Percentiles rank a stretch among this genome's conserved stretches.
Conservation (phyloP, 2,888 invertebrate species). For the Drosophila tripunctata region DNA sequence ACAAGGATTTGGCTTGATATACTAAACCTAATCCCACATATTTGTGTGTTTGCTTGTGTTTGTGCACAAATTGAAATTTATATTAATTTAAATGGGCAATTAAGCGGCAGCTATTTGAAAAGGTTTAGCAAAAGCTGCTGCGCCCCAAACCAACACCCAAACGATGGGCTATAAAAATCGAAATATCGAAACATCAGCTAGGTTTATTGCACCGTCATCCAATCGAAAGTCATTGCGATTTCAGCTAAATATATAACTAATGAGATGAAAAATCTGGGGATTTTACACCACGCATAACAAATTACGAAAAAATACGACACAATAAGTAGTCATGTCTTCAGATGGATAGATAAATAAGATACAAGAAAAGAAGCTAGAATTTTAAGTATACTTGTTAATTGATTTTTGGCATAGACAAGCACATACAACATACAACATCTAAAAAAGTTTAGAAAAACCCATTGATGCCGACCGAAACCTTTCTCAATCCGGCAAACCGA, state of each 20-base stretch:
- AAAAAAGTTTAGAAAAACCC: constrained; percentile 16
- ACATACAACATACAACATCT: constrained; percentile 1
- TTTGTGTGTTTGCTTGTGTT: constrained; percentile 22
- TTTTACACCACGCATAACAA: constrained; percentile 20
- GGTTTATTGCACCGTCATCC: constrained; percentile 45
- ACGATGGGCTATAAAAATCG: constrained; percentile 45
- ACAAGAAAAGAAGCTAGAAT: neutral
- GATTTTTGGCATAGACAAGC: neutral
- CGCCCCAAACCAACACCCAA: constrained; percentile 17
- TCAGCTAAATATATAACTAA: constrained; percentile 13
- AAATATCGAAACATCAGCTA: constrained; percentile 3
- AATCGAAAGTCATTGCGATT: constrained; percentile 59
- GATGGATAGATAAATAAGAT: neutral
- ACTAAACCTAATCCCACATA: too few species aligned
- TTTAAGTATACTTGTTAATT: constrained; percentile 5
- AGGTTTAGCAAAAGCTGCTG: constrained; percentile 59
- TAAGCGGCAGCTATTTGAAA: constrained; percentile 68
- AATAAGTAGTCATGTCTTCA: neutral
- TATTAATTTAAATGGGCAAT: constrained; percentile 78
- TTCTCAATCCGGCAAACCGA: constrained; percentile 11
- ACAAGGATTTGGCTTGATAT: too few species aligned
- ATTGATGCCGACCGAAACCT: constrained; percentile 37
- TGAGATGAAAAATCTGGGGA: constrained; percentile 16
- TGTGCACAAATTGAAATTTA: constrained; percentile 72
- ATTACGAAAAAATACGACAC: constrained; percentile 18